Evolutionary conservation across 2,888 invertebrate species (phyloP), one percentile per base, ranked within the genome.

Genomic region (Cetonia aurata): DNA sequence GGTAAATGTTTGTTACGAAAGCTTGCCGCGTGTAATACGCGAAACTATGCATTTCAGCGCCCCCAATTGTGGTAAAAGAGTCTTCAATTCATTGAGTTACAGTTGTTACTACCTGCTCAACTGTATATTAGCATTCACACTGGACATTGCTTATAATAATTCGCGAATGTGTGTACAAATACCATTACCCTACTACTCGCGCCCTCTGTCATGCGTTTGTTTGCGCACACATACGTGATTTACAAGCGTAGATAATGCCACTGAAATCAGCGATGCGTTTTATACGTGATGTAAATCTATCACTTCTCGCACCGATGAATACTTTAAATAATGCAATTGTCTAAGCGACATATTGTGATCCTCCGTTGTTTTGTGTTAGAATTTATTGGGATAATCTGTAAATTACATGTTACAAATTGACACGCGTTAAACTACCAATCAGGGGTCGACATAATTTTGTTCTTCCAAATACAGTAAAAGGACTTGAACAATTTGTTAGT

Each of bases 201-300:
- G 73, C 72, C 72, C 70, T 72, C 70, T 57, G 67, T 67, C 72
- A 10, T 17, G 0, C 57, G 42, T 19, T 57, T 57, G 42, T 57
- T 19, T 12, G 19, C 19, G 17, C 17, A 42, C 57, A 42, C 57
- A 71, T 75, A 74, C 55, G 71, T 75, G 75, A 75, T 77, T 75
- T 75, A 74, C 74, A 75, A 72, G 75, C 75, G 69, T 55, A 75
- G 76, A 76, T 77, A 76, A 78, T 77, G 77, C 77, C 75, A 76
- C 76, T 76, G 77, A 75, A 76, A 70, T 69, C 74, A 75, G 74
- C 76, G 76, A 76, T 76, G 75, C 76, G 75, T 77, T 78, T 78
- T 76, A 77, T 77, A 74, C 72, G 74, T 65, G 70, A 76, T 76
- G 74, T 74, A 77, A 76, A 76, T 77, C 73, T 74, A 72, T 74